Evolutionary conservation across 2,113 vertebrate genomes (phyloP).

Genomic region (Barnardius zonarius): DNA sequence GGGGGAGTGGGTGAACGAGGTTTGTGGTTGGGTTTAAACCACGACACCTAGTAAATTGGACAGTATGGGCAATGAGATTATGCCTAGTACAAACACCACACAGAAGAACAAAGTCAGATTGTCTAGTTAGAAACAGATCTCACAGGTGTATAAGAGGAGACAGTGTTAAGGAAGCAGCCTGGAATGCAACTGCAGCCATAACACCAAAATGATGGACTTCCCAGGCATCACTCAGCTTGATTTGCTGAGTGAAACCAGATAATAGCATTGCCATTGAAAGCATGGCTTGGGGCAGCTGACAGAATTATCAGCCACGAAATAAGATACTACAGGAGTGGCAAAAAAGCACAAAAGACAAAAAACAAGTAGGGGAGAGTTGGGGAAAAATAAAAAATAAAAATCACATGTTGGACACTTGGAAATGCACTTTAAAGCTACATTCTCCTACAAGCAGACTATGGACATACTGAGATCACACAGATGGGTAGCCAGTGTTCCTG

Average conservation of each 20-base stretch:
- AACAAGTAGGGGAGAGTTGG: background rate
- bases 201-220: rapidly evolving
- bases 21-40: no score
- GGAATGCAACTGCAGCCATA: background rate
- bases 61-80: background rate
- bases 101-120: background rate
- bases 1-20: no score
- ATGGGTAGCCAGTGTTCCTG: background rate
- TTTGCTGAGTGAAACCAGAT: background rate
- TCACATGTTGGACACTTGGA: background rate
- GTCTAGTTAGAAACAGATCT: background rate
- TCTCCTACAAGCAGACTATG: background rate
- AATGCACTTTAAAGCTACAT: background rate
- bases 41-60: background rate
- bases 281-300: background rate
- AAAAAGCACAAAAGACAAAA: background rate
- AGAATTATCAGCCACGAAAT: background rate
- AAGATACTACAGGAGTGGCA: background rate
- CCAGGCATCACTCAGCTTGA: background rate
- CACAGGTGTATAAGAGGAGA: background rate
- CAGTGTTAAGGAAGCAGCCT: background rate
- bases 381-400: background rate
- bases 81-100: rapidly evolving
- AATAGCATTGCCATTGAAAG: background rate
- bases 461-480: background rate